A percentile compares a stretch with the other conserved stretches of the same genome.
Evolutionary conservation across 2,888 invertebrate genomes (phyloP).

Genomic region (Perizoma flavofasciatum): DNA sequence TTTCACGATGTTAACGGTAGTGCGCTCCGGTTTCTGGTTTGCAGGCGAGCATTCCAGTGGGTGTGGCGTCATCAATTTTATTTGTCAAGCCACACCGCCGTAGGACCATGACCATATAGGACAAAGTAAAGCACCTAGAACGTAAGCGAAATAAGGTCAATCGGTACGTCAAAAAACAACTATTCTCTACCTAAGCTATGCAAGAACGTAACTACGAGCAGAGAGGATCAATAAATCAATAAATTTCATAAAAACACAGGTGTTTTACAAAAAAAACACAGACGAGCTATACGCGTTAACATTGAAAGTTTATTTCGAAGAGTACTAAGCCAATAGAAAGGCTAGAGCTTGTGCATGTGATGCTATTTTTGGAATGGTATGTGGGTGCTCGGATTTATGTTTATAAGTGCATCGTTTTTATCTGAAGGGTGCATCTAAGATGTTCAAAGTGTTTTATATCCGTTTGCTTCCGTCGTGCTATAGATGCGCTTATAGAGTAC

Average conservation of each 20-base stretch:
- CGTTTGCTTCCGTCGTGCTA: conserved; percentile 52
- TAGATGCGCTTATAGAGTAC: conserved; percentile 28
- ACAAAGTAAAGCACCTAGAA: conserved; percentile 38
- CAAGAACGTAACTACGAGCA: conserved; percentile 12
- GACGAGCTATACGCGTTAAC: conserved; percentile 28
- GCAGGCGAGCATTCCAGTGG: conserved; percentile 65
- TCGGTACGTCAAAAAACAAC: conserved; percentile 27
- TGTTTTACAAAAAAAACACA: conserved; percentile 44
- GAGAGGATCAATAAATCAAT: conserved; percentile 38
- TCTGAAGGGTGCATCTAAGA: conserved; percentile 65
- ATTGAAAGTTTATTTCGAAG: conserved; percentile 41
- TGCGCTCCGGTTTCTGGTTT: conserved; percentile 72
- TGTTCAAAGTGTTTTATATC: conserved; percentile 59
- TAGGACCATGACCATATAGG: conserved; percentile 40
- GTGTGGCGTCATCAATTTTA: conserved; percentile 71
- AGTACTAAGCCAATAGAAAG: conserved; percentile 42
- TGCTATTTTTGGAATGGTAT: conserved; percentile 71
- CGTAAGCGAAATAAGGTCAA: conserved; percentile 46
- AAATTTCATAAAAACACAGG: conserved; percentile 36
- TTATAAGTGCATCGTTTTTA: conserved; percentile 73
- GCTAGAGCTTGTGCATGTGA: conserved; percentile 46
- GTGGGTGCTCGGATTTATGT: conserved; percentile 57
- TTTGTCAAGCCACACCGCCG: conserved; percentile 58
- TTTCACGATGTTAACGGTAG: conserved; percentile 74
- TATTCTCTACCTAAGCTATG: conserved; percentile 15